These are phyloP conservation scores for Axea sp. DNA, from an alignment of 2,888 invertebrate genomes.

Conservation along the genomic window DNA sequence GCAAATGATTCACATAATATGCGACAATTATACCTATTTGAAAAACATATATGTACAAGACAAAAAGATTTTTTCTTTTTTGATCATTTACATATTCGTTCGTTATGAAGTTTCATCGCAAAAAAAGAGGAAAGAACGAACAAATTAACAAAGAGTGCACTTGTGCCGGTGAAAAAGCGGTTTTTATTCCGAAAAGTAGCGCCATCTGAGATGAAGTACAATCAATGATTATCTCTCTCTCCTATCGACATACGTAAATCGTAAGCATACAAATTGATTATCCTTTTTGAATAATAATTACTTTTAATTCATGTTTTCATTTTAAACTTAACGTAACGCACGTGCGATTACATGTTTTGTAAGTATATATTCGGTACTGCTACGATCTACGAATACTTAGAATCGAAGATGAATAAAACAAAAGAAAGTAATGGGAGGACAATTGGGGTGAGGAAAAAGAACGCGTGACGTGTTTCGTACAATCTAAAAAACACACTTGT, in stretches of 20 bases:
- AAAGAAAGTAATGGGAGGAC: not conserved
- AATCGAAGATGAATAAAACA: slow-evolving; percentile 38
- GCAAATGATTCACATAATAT: slow-evolving; percentile 61
- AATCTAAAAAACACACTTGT: not conserved
- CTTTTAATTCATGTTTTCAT: not conserved
- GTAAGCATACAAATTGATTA: slow-evolving; percentile 4
- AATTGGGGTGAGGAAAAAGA: not conserved
- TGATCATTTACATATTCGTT: not conserved
- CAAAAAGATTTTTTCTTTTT: not conserved
- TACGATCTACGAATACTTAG: slow-evolving; percentile 46
- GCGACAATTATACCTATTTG: slow-evolving; percentile 29
- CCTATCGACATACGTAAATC: not conserved
- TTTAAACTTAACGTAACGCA: slow-evolving; percentile 26
- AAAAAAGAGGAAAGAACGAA: not conserved
- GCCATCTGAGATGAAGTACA: not conserved
- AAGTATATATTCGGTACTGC: slow-evolving; percentile 37
- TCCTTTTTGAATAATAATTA: slow-evolving; percentile 1
- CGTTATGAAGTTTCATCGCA: too few relatives aligned
- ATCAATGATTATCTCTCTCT: too few relatives aligned
- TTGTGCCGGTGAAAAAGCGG: not conserved
- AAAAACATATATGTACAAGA: slow-evolving; percentile 32
- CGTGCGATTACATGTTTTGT: slow-evolving; percentile 47
- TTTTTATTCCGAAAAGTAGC: too few relatives aligned
- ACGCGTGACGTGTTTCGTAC: not conserved
- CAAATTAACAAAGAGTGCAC: not conserved